phyloP scores from a whole-genome alignment of 2,888 invertebrate genomes.

The Amorpha juglandis region DNA sequence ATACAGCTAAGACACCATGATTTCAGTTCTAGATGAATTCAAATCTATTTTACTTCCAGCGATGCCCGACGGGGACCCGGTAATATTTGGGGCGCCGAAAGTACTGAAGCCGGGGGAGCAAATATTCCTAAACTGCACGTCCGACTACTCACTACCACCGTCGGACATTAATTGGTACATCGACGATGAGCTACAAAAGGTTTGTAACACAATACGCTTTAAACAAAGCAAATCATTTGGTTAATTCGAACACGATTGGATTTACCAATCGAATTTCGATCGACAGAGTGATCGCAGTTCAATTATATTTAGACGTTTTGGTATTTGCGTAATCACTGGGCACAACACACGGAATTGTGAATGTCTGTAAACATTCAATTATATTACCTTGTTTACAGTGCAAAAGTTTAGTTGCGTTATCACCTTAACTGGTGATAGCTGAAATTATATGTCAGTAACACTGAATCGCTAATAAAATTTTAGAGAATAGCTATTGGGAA shows the following conservation, averaged over 20 bases:
- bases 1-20: conserved; percentile 44
- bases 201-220: conserved; percentile 45
- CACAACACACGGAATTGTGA: not conserved
- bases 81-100: conserved; percentile 73
- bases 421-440: not conserved
- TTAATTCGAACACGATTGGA: conserved; percentile 36
- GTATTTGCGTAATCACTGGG: not conserved
- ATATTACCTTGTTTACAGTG: not conserved
- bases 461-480: not conserved
- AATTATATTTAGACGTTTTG: conserved; percentile 23
- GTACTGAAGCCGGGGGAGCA: conserved; percentile 76
- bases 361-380: not conserved
- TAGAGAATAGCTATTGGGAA: not conserved
- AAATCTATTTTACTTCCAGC: conserved; percentile 66
- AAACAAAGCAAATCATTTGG: conserved; percentile 36
- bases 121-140: conserved; percentile 75
- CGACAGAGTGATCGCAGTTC: conserved; percentile 33
- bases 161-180: conserved; percentile 81
- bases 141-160: conserved; percentile 76
- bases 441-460: not conserved
- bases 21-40: conserved; percentile 50
- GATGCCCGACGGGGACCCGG: conserved; percentile 74
- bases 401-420: not conserved
- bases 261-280: conserved; percentile 36
- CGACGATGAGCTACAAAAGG: conserved; percentile 77